These are phyloP conservation scores for Sturmia bella DNA, from an alignment of 2,888 invertebrate genomes.

Conservation along the genomic window DNA sequence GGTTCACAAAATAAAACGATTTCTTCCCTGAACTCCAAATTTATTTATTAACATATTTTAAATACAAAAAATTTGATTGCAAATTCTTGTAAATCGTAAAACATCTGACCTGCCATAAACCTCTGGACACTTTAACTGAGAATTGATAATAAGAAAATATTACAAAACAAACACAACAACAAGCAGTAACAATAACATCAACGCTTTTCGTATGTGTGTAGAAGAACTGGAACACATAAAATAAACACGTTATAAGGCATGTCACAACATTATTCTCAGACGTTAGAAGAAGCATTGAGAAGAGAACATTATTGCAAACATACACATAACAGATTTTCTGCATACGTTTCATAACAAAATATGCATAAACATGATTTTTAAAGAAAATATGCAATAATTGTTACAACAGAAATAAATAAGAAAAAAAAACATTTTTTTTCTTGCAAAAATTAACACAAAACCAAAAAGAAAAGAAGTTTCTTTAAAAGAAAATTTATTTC, in stretches of 20 bases:
- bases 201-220: not conserved
- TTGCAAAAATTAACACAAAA: no score
- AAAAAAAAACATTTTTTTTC: no score
- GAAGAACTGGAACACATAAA: conserved; percentile 62
- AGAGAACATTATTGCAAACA: conserved; percentile 30
- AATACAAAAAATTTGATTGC: conserved; percentile 15
- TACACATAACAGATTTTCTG: conserved; percentile 49
- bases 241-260: conserved; percentile 48
- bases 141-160: conserved; percentile 52
- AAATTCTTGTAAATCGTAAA: conserved; percentile 20
- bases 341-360: conserved; percentile 53
- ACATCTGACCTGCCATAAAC: conserved; percentile 59
- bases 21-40: not conserved
- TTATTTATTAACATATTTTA: conserved; percentile 5
- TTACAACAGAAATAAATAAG: not conserved
- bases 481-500: no score
- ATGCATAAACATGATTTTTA: conserved; percentile 58
- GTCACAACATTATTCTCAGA: conserved; percentile 43
- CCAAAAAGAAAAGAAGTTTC: no score
- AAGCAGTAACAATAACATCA: not conserved
- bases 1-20: not conserved
- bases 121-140: conserved; percentile 44
- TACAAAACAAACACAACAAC: conserved; percentile 25
- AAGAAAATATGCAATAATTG: conserved; percentile 54
- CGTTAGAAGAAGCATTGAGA: not conserved